Percentiles rank a stretch among this genome's conserved stretches.
These are phyloP conservation scores for Smutsia temminckii DNA, from an alignment of 2,797 vertebrate genomes.

Conservation along the genomic window DNA sequence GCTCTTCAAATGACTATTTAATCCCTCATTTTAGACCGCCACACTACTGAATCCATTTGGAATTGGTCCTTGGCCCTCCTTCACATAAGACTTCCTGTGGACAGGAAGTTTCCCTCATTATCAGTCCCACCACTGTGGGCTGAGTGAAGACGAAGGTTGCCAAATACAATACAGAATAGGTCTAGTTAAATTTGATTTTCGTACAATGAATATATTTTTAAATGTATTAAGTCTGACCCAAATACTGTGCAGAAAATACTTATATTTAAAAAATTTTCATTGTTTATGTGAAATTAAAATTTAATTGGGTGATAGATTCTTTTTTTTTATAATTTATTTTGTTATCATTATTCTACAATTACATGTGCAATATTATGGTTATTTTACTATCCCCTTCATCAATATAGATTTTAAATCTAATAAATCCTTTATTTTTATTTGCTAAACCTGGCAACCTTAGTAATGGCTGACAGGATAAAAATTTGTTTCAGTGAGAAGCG, in stretches of 20 bases:
- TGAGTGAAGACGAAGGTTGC: background rate
- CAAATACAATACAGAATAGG: background rate
- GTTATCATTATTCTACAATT: too few relatives aligned
- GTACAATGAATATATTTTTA: background rate
- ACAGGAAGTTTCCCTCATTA: background rate
- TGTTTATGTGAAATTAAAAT: slow-evolving; percentile 20
- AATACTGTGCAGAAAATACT: background rate
- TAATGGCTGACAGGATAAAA: background rate
- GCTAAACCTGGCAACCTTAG: background rate
- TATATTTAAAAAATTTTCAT: background rate
- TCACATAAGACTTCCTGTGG: background rate
- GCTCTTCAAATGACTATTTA: background rate
- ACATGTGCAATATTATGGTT: too few relatives aligned
- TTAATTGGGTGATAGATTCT: background rate
- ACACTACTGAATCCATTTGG: background rate
- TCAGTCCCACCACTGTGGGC: background rate
- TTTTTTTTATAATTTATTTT: too few relatives aligned
- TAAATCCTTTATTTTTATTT: slow-evolving; percentile 3
- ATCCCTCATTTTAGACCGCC: background rate
- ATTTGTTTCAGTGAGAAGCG: background rate
- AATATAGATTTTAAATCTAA: too few relatives aligned
- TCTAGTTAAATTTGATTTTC: background rate
- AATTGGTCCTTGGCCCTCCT: background rate
- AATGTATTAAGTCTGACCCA: background rate
- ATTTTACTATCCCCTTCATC: too few relatives aligned